Evolutionary conservation across 1,140 invertebrate genomes (phyloP), one percentile per base, ranked within the genome.

Genomic region (Calliphora vicina): DNA sequence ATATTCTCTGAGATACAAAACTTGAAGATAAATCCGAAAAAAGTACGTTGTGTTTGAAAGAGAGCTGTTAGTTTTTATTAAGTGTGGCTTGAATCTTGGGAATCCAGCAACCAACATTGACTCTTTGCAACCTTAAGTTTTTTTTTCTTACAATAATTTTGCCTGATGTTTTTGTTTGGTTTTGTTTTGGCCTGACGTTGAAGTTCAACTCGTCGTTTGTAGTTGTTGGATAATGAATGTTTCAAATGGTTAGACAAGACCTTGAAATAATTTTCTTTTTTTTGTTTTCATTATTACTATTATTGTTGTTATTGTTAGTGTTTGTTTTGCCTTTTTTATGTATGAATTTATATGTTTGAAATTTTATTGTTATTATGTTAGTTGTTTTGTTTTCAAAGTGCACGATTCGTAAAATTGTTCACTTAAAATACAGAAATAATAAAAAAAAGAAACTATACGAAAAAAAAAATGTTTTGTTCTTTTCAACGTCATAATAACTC

Each of bases 181-280:
- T 78, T 78, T 26, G 27, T 9, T 43, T 45, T 43, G 74, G 35
- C 35, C 35, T 76, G 73, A 25, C 74, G 74, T 78, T 78, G 74
- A 78, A 78, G 74, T 78, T 78, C 74, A 78, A 43, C 35, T 43
- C 15, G 35, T 35, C n/a, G 6, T 42, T 76, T 17, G 50, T n/a
- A 43, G 35, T 78, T 45, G 74, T 20, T 78, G 74, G 74, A 45
- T 78, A 78, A 45, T 78, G 42, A 78, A 43, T 45, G 74, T 25
- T 78, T 78, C 74, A 78, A 78, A 78, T 78, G 74, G 35, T 78
- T 78, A 78, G 74, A 78, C 74, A 78, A 78, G 74, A 78, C 74
- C 74, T 78, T 78, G 74, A 78, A 78, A 78, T 78, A 78, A 78
- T 78, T 78, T 78, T 78, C 74, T 78, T 78, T 76, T 78, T 78